Evolutionary conservation across 2,888 invertebrate species (phyloP).

Genomic region (Drosophila lacicola): DNA sequence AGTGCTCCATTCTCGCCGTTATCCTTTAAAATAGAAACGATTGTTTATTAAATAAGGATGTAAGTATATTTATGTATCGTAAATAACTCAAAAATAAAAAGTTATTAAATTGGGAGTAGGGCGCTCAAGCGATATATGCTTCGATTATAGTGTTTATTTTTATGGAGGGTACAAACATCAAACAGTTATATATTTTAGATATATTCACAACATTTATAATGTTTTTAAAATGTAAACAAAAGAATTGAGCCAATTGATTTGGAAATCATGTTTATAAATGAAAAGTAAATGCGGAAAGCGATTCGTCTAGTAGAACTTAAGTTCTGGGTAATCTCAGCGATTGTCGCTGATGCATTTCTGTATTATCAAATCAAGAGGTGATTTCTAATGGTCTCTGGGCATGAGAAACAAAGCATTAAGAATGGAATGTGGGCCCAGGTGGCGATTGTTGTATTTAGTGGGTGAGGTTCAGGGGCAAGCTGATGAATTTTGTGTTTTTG

Average conservation of each 20-base stretch:
- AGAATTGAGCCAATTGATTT: slow-evolving; percentile 27
- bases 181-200: slow-evolving; percentile 30
- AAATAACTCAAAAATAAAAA: neutral
- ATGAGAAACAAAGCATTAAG: slow-evolving; percentile 12
- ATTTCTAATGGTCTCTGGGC: slow-evolving; percentile 1
- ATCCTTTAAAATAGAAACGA: slow-evolving; percentile 86
- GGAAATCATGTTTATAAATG: neutral
- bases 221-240: slow-evolving; percentile 9
- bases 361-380: slow-evolving; percentile 6
- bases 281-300: neutral
- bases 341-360: slow-evolving; percentile 1
- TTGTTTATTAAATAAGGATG: neutral
- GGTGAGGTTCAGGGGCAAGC: slow-evolving; percentile 20
- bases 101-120: slow-evolving; percentile 6
- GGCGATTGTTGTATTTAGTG: slow-evolving; percentile 39
- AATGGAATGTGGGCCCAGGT: slow-evolving; percentile 9
- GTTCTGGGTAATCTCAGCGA: slow-evolving; percentile 7
- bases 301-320: neutral
- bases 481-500: slow-evolving; percentile 39
- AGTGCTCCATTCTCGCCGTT: slow-evolving; percentile 90
- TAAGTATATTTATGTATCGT: neutral
- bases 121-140: slow-evolving; percentile 19
- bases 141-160: slow-evolving; percentile 3
- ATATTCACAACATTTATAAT: slow-evolving; percentile 38
- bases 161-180: slow-evolving; percentile 25